A percentile compares a stretch with the other conserved stretches of the same genome.
phyloP scores from a whole-genome alignment of 2,797 vertebrate species.

The Rhynchotus rufescens region DNA sequence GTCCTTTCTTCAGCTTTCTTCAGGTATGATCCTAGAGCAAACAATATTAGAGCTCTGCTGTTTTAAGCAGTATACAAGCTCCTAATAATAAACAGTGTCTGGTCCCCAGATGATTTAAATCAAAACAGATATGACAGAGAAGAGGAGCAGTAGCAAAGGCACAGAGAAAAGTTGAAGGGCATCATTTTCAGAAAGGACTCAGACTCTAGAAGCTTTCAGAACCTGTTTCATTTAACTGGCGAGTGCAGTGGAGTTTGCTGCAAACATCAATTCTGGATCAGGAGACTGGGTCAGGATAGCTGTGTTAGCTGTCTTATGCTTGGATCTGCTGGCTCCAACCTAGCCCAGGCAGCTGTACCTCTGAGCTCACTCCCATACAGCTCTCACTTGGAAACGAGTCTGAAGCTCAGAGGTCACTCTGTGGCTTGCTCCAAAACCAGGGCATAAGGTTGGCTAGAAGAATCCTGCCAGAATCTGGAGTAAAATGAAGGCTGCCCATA shows the following conservation, averaged over 20 bases:
- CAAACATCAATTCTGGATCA: neutral
- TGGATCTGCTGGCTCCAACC: neutral
- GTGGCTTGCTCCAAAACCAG: neutral
- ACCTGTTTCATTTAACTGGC: neutral
- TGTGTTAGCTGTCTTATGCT: neutral
- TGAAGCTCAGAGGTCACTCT: neutral
- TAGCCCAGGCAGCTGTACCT: neutral
- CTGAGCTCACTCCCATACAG: neutral
- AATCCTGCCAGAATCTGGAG: neutral
- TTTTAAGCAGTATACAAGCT: neutral
- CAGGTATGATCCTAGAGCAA: neutral
- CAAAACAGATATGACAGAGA: slow-evolving; percentile 13
- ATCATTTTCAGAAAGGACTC: neutral
- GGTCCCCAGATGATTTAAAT: slow-evolving; percentile 3
- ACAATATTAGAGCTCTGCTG: neutral
- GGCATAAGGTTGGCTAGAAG: neutral
- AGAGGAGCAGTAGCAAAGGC: neutral
- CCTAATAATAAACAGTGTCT: neutral
- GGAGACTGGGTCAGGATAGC: neutral
- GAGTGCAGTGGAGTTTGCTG: neutral
- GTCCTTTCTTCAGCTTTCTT: slow-evolving; percentile 7
- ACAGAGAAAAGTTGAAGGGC: slow-evolving; percentile 1
- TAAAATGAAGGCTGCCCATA: neutral
- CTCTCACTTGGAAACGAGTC: neutral
- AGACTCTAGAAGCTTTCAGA: neutral